Conservation (phyloP, 2,113 vertebrate species). For the Strigops habroptila region DNA sequence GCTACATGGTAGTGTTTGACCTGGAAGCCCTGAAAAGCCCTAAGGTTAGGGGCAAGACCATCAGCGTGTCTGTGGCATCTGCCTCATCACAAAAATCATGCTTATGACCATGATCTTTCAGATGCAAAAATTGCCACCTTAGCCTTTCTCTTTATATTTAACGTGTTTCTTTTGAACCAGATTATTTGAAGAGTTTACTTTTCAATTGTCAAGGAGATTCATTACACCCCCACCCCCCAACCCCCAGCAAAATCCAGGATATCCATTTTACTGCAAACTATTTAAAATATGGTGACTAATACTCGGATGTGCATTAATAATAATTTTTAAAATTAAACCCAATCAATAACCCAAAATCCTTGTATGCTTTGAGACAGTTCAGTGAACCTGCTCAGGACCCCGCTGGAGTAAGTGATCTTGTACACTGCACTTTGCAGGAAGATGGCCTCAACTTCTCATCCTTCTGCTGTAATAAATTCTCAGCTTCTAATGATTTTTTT, state of each 20-base stretch:
- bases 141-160: neutral
- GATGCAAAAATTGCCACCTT: neutral
- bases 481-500: neutral
- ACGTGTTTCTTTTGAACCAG: neutral
- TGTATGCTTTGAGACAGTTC: neutral
- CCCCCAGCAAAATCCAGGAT: neutral
- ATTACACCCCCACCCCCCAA: neutral
- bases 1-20: neutral
- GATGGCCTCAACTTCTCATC: neutral
- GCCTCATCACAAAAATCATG: neutral
- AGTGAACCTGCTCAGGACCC: neutral
- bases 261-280: neutral
- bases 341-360: neutral
- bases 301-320: neutral
- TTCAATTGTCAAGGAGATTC: neutral
- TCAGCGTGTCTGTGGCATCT: neutral
- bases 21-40: neutral
- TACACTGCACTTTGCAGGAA: neutral
- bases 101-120: neutral
- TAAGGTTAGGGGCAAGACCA: neutral
- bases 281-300: neutral
- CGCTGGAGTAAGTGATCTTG: neutral
- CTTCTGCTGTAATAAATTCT: neutral
- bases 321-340: neutral
- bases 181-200: neutral